Evolutionary conservation across 2,113 vertebrate genomes (phyloP).

Genomic region (Zosterops pallidus): DNA sequence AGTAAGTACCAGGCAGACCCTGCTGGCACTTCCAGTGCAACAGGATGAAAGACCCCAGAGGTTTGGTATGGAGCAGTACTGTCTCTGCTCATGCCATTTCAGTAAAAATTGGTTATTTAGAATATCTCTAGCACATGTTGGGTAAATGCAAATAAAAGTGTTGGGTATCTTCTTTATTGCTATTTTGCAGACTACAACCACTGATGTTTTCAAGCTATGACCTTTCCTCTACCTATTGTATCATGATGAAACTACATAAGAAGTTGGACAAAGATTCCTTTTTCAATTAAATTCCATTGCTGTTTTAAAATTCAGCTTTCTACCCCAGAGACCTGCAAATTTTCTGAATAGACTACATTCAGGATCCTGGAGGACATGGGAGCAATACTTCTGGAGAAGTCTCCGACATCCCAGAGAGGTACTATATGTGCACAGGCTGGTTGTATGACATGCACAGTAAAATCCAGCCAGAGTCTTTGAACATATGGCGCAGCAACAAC

Average conservation of each 20-base stretch:
- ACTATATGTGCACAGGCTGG: neutral
- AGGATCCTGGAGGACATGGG: neutral
- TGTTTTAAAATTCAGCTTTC: neutral
- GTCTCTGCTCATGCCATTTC: neutral
- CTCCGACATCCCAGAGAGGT: neutral
- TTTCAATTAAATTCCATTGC: neutral
- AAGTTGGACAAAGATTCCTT: neutral
- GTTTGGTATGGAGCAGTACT: neutral
- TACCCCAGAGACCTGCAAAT: neutral
- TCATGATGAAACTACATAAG: neutral
- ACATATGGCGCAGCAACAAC: conserved; percentile 21
- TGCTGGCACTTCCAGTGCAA: neutral
- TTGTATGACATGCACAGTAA: neutral
- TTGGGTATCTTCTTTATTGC: neutral
- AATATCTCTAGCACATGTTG: neutral
- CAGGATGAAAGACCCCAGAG: neutral
- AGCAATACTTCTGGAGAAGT: neutral
- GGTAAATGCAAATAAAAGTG: neutral
- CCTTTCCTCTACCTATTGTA: neutral
- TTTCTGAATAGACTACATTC: neutral
- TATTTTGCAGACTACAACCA: neutral
- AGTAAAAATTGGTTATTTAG: neutral
- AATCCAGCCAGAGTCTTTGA: neutral
- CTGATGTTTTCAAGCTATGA: neutral
- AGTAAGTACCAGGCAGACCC: neutral